These are phyloP conservation scores for Zosterops hypoxanthus DNA, from an alignment of 2,113 vertebrate species.

Conservation along the genomic window DNA sequence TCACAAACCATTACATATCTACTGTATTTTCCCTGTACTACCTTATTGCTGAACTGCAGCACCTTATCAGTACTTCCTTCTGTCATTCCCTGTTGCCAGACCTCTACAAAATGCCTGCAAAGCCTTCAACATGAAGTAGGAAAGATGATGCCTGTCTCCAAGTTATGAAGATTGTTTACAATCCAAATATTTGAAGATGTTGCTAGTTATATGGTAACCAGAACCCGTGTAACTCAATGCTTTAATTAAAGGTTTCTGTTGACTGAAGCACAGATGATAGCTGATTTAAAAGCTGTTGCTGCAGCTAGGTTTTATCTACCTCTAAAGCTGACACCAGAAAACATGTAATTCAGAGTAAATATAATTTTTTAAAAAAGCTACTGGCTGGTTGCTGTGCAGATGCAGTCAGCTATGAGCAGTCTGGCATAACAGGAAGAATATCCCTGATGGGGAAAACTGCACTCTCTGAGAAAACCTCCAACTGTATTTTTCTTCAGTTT, in stretches of 20 bases:
- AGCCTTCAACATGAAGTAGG: neutral
- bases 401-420: neutral
- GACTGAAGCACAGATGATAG: constrained; percentile 12
- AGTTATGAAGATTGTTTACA: constrained; percentile 17
- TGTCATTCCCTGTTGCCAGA: neutral
- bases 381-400: neutral
- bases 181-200: constrained; percentile 23
- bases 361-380: neutral
- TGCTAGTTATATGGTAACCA: constrained; percentile 48
- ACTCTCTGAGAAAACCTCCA: neutral
- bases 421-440: neutral
- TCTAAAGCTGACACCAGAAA: neutral
- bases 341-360: constrained; percentile 13
- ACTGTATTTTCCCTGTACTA: neutral
- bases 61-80: neutral
- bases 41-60: neutral
- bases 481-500: neutral
- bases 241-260: constrained; percentile 62
- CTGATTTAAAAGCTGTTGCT: neutral
- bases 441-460: neutral
- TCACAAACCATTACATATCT: neutral
- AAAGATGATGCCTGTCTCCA: constrained; percentile 17
- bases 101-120: constrained; percentile 23
- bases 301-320: neutral
- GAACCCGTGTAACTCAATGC: neutral